phyloP scores from a whole-genome alignment of 2,888 invertebrate species.

The Hirtodrosophila confusa region DNA sequence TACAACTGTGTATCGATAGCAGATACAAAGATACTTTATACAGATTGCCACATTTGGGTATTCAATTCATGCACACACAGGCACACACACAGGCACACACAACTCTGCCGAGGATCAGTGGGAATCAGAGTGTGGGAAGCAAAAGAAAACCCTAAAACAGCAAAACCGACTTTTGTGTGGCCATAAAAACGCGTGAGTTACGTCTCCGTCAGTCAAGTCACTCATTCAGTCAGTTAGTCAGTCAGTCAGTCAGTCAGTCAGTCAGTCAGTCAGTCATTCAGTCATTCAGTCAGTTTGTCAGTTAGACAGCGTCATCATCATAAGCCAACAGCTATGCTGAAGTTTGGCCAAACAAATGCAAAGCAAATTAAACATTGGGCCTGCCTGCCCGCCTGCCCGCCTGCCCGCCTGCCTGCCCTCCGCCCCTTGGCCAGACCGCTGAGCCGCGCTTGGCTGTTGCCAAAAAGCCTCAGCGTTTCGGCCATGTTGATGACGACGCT shows the following conservation, averaged over 20 bases:
- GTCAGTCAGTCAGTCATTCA: conserved; percentile 24
- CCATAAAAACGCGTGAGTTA: conserved; percentile 74
- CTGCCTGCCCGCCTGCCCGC: conserved; percentile 15
- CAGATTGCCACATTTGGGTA: conserved; percentile 33
- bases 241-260: conserved; percentile 28
- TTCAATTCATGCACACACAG: conserved; percentile 46
- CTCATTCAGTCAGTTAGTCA: conserved; percentile 27
- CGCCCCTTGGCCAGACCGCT: not conserved
- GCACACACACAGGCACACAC: not conserved
- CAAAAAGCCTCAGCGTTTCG: conserved; percentile 50
- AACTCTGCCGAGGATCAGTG: conserved; percentile 58
- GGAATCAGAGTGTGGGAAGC: conserved; percentile 66
- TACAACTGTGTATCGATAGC: conserved; percentile 16
- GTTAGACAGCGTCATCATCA: conserved; percentile 48
- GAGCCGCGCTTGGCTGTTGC: conserved; percentile 30
- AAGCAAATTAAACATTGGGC: conserved; percentile 70
- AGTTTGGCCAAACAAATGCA: conserved; percentile 73
- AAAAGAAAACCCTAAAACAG: conserved; percentile 52
- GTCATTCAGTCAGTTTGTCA: conserved; percentile 24
- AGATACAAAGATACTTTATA: conserved; percentile 14
- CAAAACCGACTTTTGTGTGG: conserved; percentile 63
- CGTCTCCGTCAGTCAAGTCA: conserved; percentile 41
- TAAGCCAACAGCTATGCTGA: conserved; percentile 41
- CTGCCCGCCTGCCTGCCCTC: not conserved
- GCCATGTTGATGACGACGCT: conserved; percentile 65